Conservation (phyloP, 1,140 invertebrate species). For the Panonychus citri region DNA sequence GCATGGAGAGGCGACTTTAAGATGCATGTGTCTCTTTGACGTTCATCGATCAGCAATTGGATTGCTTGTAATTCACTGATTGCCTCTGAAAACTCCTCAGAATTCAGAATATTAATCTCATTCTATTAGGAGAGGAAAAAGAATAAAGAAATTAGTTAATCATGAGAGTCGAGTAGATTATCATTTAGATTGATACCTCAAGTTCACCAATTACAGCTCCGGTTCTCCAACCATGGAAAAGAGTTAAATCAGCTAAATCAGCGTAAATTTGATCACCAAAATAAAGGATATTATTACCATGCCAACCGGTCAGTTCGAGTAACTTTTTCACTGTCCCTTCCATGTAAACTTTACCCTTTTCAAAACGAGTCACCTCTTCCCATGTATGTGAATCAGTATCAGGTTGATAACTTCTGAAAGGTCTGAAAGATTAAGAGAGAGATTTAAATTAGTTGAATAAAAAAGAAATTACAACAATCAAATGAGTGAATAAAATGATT, state of each 20-base stretch:
- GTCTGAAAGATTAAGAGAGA: conserved; percentile 32
- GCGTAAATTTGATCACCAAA: conserved; percentile 96
- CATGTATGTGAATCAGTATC: conserved; percentile 53
- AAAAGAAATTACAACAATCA: neutral
- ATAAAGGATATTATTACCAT: conserved; percentile 71
- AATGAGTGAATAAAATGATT: neutral
- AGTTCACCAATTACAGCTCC: conserved; percentile 92
- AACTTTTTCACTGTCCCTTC: conserved; percentile 80
- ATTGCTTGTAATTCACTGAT: conserved; percentile 81
- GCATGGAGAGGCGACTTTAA: neutral
- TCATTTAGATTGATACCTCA: conserved; percentile 21
- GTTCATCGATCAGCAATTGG: conserved; percentile 61
- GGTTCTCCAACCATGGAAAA: conserved; percentile 88
- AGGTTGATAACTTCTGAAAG: conserved; percentile 67
- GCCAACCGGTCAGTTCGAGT: conserved; percentile 74
- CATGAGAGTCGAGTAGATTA: neutral
- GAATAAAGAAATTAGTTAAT: neutral
- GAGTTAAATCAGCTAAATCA: conserved; percentile 81
- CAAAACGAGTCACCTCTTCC: conserved; percentile 61
- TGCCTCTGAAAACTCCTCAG: conserved; percentile 52
- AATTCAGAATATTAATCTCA: conserved; percentile 73
- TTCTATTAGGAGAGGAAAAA: conserved; percentile 37
- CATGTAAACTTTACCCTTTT: conserved; percentile 74
- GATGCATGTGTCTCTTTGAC: conserved; percentile 14
- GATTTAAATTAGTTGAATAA: neutral